Conservation (phyloP, 1,140 invertebrate genomes). For the Halictus rubicundus region DNA sequence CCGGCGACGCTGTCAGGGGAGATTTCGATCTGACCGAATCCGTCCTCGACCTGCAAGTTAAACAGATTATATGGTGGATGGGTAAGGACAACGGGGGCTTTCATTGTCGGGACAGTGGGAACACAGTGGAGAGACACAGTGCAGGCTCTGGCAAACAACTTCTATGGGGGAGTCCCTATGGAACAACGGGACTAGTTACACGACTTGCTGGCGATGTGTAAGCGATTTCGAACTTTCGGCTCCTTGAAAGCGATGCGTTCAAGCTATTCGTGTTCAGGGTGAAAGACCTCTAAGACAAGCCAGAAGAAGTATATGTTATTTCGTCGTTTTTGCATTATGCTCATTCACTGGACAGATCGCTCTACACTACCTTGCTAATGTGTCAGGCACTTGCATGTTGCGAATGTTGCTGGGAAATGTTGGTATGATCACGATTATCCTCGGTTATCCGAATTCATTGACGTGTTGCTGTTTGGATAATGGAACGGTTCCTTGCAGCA, state of each 20-base stretch:
- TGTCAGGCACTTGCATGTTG: too few relatives aligned
- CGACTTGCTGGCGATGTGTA: neutral
- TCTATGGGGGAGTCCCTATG: neutral
- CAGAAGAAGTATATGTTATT: too few relatives aligned
- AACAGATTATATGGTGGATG: constrained; percentile 44
- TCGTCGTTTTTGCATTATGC: too few relatives aligned
- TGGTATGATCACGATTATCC: too few relatives aligned
- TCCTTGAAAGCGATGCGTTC: neutral
- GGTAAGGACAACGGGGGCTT: constrained; percentile 18
- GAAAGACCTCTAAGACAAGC: neutral
- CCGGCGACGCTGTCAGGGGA: constrained; percentile 77
- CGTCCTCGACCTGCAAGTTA: constrained; percentile 75
- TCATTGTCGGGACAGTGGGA: constrained; percentile 29
- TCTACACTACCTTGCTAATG: too few relatives aligned
- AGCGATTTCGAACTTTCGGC: neutral
- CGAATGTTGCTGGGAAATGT: too few relatives aligned
- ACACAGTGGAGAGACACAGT: constrained; percentile 19
- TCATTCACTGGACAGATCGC: too few relatives aligned
- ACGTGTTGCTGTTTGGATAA: too few relatives aligned
- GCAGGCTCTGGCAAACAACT: constrained; percentile 34
- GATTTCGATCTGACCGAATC: constrained; percentile 79
- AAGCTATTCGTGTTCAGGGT: neutral
- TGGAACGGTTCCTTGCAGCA: too few relatives aligned
- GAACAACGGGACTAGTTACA: neutral
- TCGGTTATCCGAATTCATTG: too few relatives aligned